phyloP scores from a whole-genome alignment of 2,113 vertebrate genomes.

The Callipepla californica region DNA sequence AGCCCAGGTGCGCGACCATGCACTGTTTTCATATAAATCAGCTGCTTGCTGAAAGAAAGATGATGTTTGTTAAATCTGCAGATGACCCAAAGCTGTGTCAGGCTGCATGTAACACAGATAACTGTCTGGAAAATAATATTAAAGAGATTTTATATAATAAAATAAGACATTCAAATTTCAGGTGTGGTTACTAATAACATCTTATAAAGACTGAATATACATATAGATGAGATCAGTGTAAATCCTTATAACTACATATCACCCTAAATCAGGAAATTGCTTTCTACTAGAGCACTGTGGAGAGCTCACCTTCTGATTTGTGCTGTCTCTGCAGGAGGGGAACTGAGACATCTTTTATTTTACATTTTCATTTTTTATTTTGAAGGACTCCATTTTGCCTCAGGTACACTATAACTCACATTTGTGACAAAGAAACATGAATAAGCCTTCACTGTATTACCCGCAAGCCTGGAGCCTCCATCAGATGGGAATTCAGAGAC shows the following conservation, averaged over 20 bases:
- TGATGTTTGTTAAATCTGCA: background rate
- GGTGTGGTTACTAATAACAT: slow-evolving; percentile 12
- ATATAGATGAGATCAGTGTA: slow-evolving; percentile 54
- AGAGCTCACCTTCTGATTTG: slow-evolving; percentile 14
- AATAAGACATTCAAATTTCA: slow-evolving; percentile 25
- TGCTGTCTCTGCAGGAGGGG: slow-evolving; percentile 18
- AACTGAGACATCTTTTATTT: slow-evolving; percentile 29
- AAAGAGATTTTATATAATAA: background rate
- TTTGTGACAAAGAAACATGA: background rate
- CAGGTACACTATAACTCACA: background rate
- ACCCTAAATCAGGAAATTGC: slow-evolving; percentile 50
- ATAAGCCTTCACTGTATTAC: background rate
- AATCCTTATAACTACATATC: slow-evolving; percentile 36
- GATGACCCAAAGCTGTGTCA: background rate
- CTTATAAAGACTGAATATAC: slow-evolving; percentile 13
- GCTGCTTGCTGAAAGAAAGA: slow-evolving; percentile 1
- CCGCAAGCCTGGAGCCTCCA: background rate
- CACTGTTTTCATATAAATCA: background rate
- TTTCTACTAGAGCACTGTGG: background rate
- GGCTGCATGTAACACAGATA: slow-evolving; percentile 18
- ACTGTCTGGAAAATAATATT: background rate
- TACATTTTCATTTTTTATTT: slow-evolving; percentile 41
- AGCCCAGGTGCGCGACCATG: rapidly evolving
- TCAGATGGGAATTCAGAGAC: background rate
- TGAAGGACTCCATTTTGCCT: slow-evolving; percentile 7